Percentiles rank a stretch among this genome's conserved stretches.
phyloP scores from a whole-genome alignment of 2,113 vertebrate species.

The Psettodes erumei region DNA sequence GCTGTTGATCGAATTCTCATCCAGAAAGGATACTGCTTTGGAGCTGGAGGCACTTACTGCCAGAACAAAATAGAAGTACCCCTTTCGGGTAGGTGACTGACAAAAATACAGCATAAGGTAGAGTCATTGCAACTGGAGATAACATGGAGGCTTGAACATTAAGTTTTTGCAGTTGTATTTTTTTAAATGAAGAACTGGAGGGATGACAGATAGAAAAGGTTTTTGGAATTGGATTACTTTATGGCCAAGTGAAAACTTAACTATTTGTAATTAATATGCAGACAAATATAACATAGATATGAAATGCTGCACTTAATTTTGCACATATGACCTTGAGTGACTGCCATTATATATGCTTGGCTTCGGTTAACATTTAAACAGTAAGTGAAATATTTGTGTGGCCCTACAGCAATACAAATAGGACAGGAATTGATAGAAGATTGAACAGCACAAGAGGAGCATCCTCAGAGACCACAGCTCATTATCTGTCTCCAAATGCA shows the following conservation, averaged over 20 bases:
- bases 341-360: not conserved
- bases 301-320: not conserved
- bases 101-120: slow-evolving; percentile 35
- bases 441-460: slow-evolving; percentile 17
- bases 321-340: not conserved
- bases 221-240: not conserved
- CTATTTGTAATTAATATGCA: slow-evolving; percentile 9
- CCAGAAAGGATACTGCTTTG: slow-evolving; percentile 13
- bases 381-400: slow-evolving; percentile 26
- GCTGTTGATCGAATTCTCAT: slow-evolving; percentile 48
- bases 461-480: slow-evolving; percentile 48
- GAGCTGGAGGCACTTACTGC: slow-evolving; percentile 39
- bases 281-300: not conserved
- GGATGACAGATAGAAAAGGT: not conserved
- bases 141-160: slow-evolving; percentile 11
- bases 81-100: slow-evolving; percentile 35
- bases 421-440: slow-evolving; percentile 29
- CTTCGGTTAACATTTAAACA: slow-evolving; percentile 36
- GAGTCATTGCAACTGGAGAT: slow-evolving; percentile 22
- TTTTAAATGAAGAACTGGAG: not conserved
- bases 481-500: slow-evolving; percentile 50
- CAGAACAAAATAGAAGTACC: slow-evolving; percentile 32
- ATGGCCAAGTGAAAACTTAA: not conserved
- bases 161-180: not conserved
- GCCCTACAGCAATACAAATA: slow-evolving; percentile 13